A percentile compares a stretch with the other conserved stretches of the same genome.
These are phyloP conservation scores for Aleiodes testaceus DNA, from an alignment of 2,888 invertebrate species.

Conservation along the genomic window DNA sequence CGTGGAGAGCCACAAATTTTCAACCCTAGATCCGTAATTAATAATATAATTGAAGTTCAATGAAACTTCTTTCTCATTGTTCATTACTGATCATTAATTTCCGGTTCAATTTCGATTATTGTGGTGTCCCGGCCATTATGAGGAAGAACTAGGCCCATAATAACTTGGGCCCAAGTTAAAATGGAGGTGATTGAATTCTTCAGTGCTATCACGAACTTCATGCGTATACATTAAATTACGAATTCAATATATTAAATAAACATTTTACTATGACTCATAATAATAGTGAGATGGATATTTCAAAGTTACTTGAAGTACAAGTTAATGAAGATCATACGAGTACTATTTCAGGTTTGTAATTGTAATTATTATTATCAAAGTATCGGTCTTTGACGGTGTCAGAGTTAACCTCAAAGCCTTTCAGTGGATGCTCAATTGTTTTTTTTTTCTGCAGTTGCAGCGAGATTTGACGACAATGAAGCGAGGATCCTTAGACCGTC, in stretches of 20 bases:
- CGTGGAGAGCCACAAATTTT: conserved; percentile 18
- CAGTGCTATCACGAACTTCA: conserved; percentile 7
- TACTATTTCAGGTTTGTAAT: conserved; percentile 31
- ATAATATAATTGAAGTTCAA: neutral
- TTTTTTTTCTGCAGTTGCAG: conserved; percentile 31
- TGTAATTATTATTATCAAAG: conserved; percentile 1
- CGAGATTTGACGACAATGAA: conserved; percentile 23
- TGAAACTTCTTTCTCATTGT: neutral
- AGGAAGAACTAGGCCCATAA: conserved; percentile 3
- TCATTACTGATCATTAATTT: conserved; percentile 21
- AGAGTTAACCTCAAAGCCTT: conserved; percentile 38
- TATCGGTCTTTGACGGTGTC: neutral
- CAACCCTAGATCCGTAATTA: neutral
- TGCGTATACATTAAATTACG: neutral
- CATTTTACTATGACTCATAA: neutral
- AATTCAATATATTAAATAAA: neutral
- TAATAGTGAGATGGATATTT: conserved; percentile 63
- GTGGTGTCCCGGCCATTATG: conserved; percentile 15
- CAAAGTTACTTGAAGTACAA: conserved; percentile 69
- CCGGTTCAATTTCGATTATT: neutral
- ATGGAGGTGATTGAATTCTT: conserved; percentile 24
- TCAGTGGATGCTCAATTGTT: conserved; percentile 31
- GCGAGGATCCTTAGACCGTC: conserved; percentile 16
- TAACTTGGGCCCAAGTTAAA: conserved; percentile 19
- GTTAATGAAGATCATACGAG: conserved; percentile 64